A percentile compares a stretch with the other conserved stretches of the same genome.
Evolutionary conservation across 1,140 invertebrate genomes (phyloP).

Genomic region (Ceratina japonica): DNA sequence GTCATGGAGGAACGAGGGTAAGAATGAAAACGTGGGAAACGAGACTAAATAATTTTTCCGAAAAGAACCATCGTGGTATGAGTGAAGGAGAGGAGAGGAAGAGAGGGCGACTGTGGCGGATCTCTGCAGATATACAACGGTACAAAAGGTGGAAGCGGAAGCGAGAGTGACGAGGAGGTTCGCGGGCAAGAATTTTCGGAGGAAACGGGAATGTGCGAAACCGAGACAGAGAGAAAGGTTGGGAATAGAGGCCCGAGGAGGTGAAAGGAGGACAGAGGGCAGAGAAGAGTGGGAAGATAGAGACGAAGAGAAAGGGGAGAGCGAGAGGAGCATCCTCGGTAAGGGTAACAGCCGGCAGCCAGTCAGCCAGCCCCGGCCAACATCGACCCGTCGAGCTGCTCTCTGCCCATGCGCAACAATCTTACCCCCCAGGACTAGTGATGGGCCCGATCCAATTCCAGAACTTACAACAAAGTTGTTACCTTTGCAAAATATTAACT

Average conservation of each 20-base stretch:
- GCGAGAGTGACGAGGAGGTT: conserved; percentile 6
- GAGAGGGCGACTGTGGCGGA: background rate
- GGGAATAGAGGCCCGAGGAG: background rate
- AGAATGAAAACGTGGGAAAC: background rate
- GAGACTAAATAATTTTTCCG: conserved; percentile 45
- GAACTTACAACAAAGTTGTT: conserved; percentile 64
- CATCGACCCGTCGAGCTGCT: conserved; percentile 76
- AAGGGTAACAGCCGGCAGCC: conserved; percentile 59
- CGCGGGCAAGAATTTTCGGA: conserved; percentile 11
- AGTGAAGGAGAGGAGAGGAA: background rate
- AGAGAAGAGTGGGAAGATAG: conserved; percentile 11
- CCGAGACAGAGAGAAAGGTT: conserved; percentile 19
- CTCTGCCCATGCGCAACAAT: conserved; percentile 72
- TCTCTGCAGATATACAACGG: conserved; percentile 27
- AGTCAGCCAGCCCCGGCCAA: conserved; percentile 76
- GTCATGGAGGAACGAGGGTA: background rate
- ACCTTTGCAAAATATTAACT: conserved; percentile 29
- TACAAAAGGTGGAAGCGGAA: conserved; percentile 19
- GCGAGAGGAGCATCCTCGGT: conserved; percentile 54
- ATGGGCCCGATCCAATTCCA: conserved; percentile 73
- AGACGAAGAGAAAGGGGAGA: conserved; percentile 41
- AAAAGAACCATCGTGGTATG: background rate
- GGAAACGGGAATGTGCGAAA: conserved; percentile 21
- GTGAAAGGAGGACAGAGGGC: conserved; percentile 1
- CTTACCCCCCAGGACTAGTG: conserved; percentile 69